These are phyloP conservation scores for Lasius fuliginosus DNA, from an alignment of 2,888 invertebrate genomes.

Conservation along the genomic window DNA sequence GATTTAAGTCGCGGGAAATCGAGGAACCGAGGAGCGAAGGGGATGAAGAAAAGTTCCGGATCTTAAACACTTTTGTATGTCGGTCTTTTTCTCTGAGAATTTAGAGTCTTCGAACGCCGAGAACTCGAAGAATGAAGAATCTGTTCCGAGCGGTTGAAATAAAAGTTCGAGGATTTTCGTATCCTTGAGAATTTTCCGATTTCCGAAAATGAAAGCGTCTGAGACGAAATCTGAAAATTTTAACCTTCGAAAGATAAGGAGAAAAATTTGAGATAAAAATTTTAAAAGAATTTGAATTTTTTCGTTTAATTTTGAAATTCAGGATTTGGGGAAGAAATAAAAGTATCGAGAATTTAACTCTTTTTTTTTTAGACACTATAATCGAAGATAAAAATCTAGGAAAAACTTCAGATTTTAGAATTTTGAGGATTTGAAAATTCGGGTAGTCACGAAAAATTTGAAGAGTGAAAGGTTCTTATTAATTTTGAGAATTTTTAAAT, in stretches of 20 bases:
- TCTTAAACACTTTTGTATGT: no score
- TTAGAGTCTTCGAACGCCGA: background rate
- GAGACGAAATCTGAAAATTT: background rate
- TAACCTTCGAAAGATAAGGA: background rate
- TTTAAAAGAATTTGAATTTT: background rate
- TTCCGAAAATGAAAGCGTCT: background rate
- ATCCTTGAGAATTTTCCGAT: background rate
- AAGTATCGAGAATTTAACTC: background rate
- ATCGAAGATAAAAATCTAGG: background rate
- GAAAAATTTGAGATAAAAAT: background rate
- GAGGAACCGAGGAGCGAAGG: background rate
- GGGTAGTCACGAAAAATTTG: no score
- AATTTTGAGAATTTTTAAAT: background rate
- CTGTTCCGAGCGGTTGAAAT: background rate
- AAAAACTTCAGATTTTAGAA: background rate
- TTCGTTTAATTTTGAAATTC: background rate
- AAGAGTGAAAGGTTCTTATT: no score
- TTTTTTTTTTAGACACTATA: background rate
- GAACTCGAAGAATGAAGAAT: background rate
- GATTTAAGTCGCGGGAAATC: background rate
- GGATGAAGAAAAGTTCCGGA: background rate
- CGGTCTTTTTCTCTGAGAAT: background rate
- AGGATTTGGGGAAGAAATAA: background rate
- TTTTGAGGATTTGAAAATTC: background rate
- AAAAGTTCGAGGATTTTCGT: background rate